A percentile compares a stretch with the other conserved stretches of the same genome.
Evolutionary conservation across 2,797 vertebrate species (phyloP).

Genomic region (Centropyge bicolor): DNA sequence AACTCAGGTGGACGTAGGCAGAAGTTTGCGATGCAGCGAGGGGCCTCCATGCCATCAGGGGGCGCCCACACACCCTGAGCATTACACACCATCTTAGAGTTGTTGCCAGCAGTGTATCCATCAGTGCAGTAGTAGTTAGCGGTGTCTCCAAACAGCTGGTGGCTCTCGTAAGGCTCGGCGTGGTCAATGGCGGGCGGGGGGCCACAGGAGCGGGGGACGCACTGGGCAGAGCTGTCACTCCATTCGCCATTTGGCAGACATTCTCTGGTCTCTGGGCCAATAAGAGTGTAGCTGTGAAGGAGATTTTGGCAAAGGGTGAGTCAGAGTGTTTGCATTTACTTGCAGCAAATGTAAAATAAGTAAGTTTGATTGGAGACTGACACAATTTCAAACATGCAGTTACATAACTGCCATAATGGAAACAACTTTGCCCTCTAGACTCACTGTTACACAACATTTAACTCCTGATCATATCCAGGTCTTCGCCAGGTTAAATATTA

Average conservation of each 20-base stretch:
- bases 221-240: conserved; percentile 90
- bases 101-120: conserved; percentile 93
- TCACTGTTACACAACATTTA: not conserved
- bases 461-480: not conserved
- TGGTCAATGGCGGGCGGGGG: conserved; percentile 93
- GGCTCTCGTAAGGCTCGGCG: conserved; percentile 91
- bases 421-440: not conserved
- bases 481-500: not conserved
- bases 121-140: conserved; percentile 96
- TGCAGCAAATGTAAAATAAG: not conserved
- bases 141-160: conserved; percentile 93
- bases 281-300: conserved; percentile 90
- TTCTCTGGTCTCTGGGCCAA: conserved; percentile 89
- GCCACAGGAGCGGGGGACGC: conserved; percentile 95
- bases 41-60: conserved; percentile 86
- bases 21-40: conserved; percentile 95
- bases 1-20: conserved; percentile 91
- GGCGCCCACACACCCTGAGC: conserved; percentile 94
- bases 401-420: not conserved
- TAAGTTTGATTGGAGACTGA: no score
- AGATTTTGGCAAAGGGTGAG: not conserved
- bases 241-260: conserved; percentile 91
- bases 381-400: not conserved
- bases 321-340: not conserved
- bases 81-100: conserved; percentile 93